Evolutionary conservation across 2,797 vertebrate genomes (phyloP), one percentile per base, ranked within the genome.

Genomic region (Apogon talboti): DNA sequence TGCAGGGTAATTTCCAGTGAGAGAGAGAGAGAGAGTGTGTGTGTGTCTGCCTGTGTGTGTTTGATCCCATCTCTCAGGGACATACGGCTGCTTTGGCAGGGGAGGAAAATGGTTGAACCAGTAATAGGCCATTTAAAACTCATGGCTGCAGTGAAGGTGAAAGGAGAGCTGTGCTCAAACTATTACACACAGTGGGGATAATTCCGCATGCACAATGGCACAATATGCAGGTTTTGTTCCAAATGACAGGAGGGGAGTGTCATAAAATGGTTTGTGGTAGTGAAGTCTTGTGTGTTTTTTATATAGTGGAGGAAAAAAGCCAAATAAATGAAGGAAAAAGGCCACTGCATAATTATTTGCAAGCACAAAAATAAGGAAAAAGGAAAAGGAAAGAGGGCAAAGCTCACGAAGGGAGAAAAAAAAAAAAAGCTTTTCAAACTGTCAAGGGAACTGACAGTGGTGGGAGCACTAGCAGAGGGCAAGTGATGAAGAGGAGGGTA

Each of bases 1-100:
- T 82, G 78, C 77, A 45, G 83, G 79, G 84, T 84, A 83, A 89
- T 89, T 90, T 88, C 80, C 74, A 79, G n/a, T n/a, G n/a, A n/a
- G n/a, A n/a, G n/a, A n/a, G 66, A 54, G n/a, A n/a, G n/a, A n/a
- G n/a, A n/a, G 19, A 21, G 19, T 7, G 66, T 13, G 51, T 70
- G 55, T 49, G 62, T 72, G 57, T 47, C 45, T 46, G 57, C 46
- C 28, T 41, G 40, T 18, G 71, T 33, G 75, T 68, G 72, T 63
- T 50, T 50, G 72, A 63, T 55, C 66, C 42, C 66, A 64, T 83
- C 65, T 74, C 78, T 81, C 47, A 28, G 71, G 67, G 75, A 81
- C 78, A 75, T 53, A 9, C 16, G 63, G 72, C 49, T 44, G 45
- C 78, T 74, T 85, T 76, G 76, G 71, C 77, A 50, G 48, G 45